Conservation (phyloP, 2,797 vertebrate genomes). For the Ctenosaura bakeri region DNA sequence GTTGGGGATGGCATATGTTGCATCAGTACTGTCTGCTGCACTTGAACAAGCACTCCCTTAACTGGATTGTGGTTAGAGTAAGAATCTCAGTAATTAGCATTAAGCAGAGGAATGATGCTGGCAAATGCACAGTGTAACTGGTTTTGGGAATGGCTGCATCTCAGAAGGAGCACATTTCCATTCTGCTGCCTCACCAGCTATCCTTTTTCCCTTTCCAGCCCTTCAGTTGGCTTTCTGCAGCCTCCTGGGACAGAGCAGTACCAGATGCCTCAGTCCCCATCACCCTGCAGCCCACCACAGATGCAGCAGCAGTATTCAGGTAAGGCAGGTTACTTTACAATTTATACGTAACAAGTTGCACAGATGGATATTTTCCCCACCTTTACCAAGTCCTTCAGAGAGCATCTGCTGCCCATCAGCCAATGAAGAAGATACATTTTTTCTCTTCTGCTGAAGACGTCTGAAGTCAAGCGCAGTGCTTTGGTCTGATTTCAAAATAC, state of each 20-base stretch:
- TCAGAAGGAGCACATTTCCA: background rate
- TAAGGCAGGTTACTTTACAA: constrained; percentile 64
- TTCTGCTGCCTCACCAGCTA: constrained; percentile 34
- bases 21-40: background rate
- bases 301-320: constrained; percentile 99
- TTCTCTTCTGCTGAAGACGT: background rate
- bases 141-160: constrained; percentile 26
- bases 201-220: constrained; percentile 78
- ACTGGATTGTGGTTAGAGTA: constrained; percentile 12
- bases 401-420: background rate
- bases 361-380: background rate
- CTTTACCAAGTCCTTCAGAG: background rate
- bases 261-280: constrained; percentile 93
- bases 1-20: too few species aligned
- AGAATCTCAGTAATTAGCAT: constrained; percentile 19
- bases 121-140: background rate
- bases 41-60: background rate
- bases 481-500: too few species aligned
- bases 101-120: background rate
- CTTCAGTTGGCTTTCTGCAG: constrained; percentile 94
- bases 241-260: constrained; percentile 95
- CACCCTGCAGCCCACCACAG: constrained; percentile 95
- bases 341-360: background rate
- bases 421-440: background rate
- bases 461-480: background rate